Conservation (phyloP, 2,113 vertebrate genomes). For the Lontra canadensis region DNA sequence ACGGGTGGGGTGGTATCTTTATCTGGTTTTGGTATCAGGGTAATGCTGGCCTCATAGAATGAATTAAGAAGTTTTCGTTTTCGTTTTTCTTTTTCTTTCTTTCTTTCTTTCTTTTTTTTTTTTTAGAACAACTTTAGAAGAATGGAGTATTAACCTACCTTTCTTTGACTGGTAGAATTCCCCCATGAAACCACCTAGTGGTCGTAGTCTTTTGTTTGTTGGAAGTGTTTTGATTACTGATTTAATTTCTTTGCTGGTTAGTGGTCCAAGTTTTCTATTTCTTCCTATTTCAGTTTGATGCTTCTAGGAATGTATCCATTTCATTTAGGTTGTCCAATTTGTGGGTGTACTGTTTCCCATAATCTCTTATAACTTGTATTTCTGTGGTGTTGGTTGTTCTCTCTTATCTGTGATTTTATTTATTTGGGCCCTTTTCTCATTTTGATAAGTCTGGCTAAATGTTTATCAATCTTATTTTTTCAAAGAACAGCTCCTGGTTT, state of each 20-base stretch:
- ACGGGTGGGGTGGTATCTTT: too few relatives aligned
- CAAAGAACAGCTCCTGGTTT: neutral
- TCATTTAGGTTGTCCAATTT: neutral
- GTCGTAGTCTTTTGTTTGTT: neutral
- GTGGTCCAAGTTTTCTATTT: neutral
- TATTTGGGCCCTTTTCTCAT: neutral
- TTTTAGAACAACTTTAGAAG: neutral
- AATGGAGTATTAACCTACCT: neutral
- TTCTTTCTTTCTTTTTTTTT: too few relatives aligned
- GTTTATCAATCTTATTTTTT: neutral
- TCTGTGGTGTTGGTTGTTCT: neutral
- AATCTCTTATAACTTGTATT: neutral
- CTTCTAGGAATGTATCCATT: neutral
- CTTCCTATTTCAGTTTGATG: neutral
- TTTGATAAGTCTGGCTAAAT: neutral
- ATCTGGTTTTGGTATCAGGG: neutral
- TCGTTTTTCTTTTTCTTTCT: neutral
- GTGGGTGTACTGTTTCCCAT: neutral
- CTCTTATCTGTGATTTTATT: neutral
- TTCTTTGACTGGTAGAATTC: neutral
- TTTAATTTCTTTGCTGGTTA: neutral
- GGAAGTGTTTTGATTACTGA: neutral
- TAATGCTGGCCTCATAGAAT: neutral
- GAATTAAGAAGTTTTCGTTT: neutral
- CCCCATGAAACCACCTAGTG: neutral